Percentiles rank a stretch among this genome's conserved stretches.
These are phyloP conservation scores for Babyrousa celebensis DNA, from an alignment of 2,797 vertebrate genomes.

Conservation along the genomic window DNA sequence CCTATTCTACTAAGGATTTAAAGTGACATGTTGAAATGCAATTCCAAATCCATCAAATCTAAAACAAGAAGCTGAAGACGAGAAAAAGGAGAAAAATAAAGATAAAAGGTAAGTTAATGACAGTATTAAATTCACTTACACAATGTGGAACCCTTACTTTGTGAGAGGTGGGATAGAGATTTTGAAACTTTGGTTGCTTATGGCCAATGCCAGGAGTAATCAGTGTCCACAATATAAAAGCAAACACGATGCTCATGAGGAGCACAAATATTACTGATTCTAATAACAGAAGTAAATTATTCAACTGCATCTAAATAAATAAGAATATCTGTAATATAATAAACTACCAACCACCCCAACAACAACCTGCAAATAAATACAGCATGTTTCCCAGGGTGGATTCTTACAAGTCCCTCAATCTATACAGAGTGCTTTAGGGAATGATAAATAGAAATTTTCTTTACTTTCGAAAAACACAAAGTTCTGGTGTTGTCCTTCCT, in stretches of 20 bases:
- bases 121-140: constrained; percentile 21
- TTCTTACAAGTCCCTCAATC: neutral
- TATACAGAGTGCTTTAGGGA: neutral
- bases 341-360: neutral
- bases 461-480: constrained; percentile 54
- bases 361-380: neutral
- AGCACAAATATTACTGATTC: neutral
- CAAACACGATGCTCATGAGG: neutral
- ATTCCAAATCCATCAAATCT: constrained; percentile 17
- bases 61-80: constrained; percentile 36
- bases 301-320: neutral
- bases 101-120: neutral
- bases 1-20: constrained; percentile 59
- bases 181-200: neutral
- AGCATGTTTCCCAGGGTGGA: too few relatives aligned
- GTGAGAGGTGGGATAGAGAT: neutral
- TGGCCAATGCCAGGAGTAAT: neutral
- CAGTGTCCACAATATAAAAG: neutral
- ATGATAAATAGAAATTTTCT: constrained; percentile 5
- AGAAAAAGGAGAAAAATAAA: neutral
- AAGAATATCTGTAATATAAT: neutral
- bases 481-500: neutral
- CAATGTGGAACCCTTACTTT: neutral
- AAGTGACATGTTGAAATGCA: constrained; percentile 38
- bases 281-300: constrained; percentile 14